Percentiles rank a stretch among this genome's conserved stretches.
Evolutionary conservation across 1,140 invertebrate genomes (phyloP).

Genomic region (Telenomus remus): DNA sequence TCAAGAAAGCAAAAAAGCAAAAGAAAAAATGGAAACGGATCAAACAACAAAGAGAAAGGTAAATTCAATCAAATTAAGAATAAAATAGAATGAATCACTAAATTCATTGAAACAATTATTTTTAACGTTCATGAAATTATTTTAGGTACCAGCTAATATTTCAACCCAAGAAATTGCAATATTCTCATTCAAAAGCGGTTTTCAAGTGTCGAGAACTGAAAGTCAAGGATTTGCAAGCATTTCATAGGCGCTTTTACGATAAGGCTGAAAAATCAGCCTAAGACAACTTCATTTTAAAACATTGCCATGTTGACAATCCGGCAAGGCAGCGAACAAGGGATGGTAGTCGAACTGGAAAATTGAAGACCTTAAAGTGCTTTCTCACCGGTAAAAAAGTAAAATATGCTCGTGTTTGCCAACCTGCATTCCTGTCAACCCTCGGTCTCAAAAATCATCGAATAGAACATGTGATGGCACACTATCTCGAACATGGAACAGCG

Average conservation of each 20-base stretch:
- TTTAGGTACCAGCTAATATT: neutral
- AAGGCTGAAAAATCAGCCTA: neutral
- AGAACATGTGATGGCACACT: slow-evolving; percentile 3
- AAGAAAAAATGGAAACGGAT: too few relatives aligned
- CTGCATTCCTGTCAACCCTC: neutral
- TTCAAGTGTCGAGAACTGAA: neutral
- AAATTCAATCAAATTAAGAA: too few relatives aligned
- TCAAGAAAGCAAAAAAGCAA: too few relatives aligned
- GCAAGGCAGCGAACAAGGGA: neutral
- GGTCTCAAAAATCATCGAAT: neutral
- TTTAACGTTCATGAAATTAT: too few relatives aligned
- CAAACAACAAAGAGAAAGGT: too few relatives aligned
- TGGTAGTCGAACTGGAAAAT: neutral
- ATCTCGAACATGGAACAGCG: neutral
- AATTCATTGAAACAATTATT: too few relatives aligned
- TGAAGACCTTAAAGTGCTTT: neutral
- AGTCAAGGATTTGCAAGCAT: neutral
- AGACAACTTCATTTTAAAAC: neutral
- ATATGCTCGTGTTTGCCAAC: neutral
- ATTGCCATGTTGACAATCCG: neutral
- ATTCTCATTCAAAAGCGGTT: neutral
- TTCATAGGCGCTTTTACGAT: neutral
- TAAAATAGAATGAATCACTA: too few relatives aligned
- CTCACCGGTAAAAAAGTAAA: neutral
- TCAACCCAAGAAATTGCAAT: neutral